phyloP scores from a whole-genome alignment of 2,113 vertebrate species.

The Eolophus roseicapilla region DNA sequence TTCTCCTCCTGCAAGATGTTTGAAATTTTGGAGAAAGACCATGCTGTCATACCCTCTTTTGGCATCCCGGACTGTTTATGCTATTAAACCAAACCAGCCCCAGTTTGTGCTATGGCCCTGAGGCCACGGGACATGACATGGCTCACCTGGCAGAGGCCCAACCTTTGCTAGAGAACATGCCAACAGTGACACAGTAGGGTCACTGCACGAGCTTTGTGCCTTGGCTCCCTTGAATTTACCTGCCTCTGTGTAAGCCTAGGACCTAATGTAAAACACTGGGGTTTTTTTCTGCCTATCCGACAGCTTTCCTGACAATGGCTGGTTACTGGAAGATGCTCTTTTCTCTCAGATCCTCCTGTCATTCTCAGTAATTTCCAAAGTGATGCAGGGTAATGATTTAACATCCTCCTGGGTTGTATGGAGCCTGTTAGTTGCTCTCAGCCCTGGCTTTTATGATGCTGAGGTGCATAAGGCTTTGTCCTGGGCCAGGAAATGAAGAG shows the following conservation, averaged over 20 bases:
- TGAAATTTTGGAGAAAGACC: neutral
- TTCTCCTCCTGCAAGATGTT: neutral
- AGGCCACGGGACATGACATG: neutral
- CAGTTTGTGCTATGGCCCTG: neutral
- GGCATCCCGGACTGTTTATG: neutral
- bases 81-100: neutral
- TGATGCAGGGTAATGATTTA: neutral
- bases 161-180: neutral
- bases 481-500: neutral
- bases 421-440: neutral
- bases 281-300: neutral
- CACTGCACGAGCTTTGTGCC: fast-evolving
- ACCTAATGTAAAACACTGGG: fast-evolving
- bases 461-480: neutral
- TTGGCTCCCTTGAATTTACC: neutral
- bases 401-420: neutral
- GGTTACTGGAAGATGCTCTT: neutral
- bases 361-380: neutral
- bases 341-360: neutral
- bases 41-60: neutral
- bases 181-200: neutral
- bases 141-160: neutral
- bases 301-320: neutral
- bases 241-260: neutral
- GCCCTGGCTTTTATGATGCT: neutral